Evolutionary conservation across 2,113 vertebrate species (phyloP).

Genomic region (Acrocephalus kingi): DNA sequence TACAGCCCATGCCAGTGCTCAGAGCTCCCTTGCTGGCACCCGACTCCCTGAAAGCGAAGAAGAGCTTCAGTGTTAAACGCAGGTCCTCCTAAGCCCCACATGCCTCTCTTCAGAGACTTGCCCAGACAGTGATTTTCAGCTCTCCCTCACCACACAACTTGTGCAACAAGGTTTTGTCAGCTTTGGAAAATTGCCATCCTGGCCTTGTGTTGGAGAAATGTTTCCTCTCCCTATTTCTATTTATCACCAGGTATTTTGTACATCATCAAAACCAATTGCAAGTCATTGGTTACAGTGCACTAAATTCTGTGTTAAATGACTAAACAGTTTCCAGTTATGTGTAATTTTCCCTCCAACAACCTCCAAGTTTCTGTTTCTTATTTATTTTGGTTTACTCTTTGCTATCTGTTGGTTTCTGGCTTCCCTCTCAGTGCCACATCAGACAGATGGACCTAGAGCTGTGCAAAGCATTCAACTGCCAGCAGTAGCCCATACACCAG

Average conservation of each 20-base stretch:
- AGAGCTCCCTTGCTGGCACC: conserved; percentile 78
- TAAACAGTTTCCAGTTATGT: not conserved
- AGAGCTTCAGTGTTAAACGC: conserved; percentile 79
- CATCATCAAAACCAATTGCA: not conserved
- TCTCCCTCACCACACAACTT: not conserved
- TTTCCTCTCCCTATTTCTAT: not conserved
- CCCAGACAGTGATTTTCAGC: not conserved
- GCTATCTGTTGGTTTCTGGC: not conserved
- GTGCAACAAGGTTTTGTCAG: not conserved
- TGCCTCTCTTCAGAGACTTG: not conserved
- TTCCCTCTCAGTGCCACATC: conserved; percentile 9
- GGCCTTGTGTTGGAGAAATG: not conserved
- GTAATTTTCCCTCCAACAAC: not conserved
- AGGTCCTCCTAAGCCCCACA: not conserved
- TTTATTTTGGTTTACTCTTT: conserved; percentile 6
- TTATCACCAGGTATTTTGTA: not conserved
- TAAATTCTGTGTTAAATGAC: not conserved
- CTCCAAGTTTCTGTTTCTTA: not conserved
- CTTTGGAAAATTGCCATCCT: not conserved
- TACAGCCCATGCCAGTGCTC: conserved; percentile 87
- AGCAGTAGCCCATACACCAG: not conserved
- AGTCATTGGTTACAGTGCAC: not conserved
- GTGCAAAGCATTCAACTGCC: not conserved
- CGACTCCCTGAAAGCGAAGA: conserved; percentile 70
- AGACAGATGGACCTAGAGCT: conserved; percentile 37